Evolutionary conservation across 2,888 invertebrate genomes (phyloP), one percentile per base, ranked within the genome.

Genomic region (Pristionchus maxplancki): DNA sequence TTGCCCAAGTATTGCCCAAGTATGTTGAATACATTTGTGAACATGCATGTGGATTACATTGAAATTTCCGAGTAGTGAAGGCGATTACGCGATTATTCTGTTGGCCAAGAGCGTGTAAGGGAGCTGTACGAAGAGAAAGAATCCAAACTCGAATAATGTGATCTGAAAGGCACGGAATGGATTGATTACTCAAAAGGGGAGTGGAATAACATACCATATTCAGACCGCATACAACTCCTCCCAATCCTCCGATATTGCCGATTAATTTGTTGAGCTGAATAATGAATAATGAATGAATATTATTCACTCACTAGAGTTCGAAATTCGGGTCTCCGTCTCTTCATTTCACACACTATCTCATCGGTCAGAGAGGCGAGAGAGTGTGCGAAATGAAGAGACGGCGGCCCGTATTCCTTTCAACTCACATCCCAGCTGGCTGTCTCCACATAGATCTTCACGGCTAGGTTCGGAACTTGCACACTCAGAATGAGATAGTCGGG

Each of bases 401-500:
- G n/a, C n/a, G n/a, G n/a, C n/a, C n/a, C n/a, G n/a, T n/a, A n/a
- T 48, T 48, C 50, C 11, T 50, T 8, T 50, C 11, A 4, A 50
- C 50, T 50, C n/a, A 84, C 84, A 2, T 24, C 62, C 84, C 84
- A 84, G 4, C 40, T 11, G 28, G 84, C 40, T 15, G 58, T 58
- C 62, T 84, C 84, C 20, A 11, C 31, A 40, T 62, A 84, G 62
- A 62, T 62, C 11, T 84, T 24, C 9, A 64, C 13, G 31, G 40
- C 62, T 53, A 58, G 4, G 5, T 64, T 28, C 6, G 84, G 62
- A n/a, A 84, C 31, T 28, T 50, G 48, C 0, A 84, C 64, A 40
- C 62, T 84, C 0, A 84, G 17, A 24, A 84, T 84, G 84, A 40
- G 40, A 20, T 62, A 62, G 15, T 84, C 84, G 13, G 62, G 62